Evolutionary conservation across 2,113 vertebrate genomes (phyloP).

Genomic region (Antechinus stuartii): DNA sequence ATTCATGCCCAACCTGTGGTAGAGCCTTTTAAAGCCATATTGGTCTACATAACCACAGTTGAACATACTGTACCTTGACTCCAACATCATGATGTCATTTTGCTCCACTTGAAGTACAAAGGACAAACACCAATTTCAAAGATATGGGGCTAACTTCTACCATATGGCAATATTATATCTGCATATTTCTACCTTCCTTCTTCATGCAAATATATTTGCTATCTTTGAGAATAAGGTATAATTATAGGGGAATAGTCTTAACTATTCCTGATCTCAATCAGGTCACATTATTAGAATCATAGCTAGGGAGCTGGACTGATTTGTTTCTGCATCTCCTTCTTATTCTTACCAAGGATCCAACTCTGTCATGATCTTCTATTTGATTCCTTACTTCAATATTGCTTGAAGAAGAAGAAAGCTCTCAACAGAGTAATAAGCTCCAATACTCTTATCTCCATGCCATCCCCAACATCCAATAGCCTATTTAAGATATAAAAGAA

Average conservation of each 20-base stretch:
- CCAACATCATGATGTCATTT: not conserved
- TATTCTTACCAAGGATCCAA: not conserved
- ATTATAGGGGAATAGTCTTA: not conserved
- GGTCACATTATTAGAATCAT: not conserved
- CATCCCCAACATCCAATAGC: not conserved
- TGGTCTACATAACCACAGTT: not conserved
- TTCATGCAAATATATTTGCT: not conserved
- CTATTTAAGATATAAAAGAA: not conserved
- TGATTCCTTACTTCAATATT: not conserved
- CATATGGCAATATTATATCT: not conserved
- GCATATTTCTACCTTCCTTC: not conserved
- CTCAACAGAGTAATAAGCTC: not conserved
- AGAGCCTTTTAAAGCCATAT: not conserved
- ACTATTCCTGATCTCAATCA: not conserved
- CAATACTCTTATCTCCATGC: not conserved
- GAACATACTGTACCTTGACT: not conserved
- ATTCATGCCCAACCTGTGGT: not conserved
- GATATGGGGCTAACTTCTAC: not conserved
- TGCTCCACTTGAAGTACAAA: not conserved
- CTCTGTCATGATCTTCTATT: not conserved
- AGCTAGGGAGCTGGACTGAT: not conserved
- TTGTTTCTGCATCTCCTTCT: not conserved
- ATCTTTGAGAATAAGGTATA: not conserved
- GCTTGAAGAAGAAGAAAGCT: not conserved
- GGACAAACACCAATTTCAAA: not conserved